Evolutionary conservation across 2,797 vertebrate genomes (phyloP), one percentile per base, ranked within the genome.

Genomic region (Melanotaenia maccullochi): DNA sequence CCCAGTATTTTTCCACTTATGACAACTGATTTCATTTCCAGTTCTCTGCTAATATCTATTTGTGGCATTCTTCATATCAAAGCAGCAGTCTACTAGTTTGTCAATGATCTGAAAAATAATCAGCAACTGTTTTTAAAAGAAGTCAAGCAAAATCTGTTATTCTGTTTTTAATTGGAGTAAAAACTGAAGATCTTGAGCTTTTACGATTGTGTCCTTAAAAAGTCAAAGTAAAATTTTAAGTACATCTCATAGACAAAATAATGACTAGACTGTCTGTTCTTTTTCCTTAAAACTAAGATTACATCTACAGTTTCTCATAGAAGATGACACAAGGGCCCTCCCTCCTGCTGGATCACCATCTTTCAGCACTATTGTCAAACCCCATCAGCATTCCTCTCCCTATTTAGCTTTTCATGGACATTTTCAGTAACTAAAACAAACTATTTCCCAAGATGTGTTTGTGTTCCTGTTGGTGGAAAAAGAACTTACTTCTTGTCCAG

Each of bases 401-500:
- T 47, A 20, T 47, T 47, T 47, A 47, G 44, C 44, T 47, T 47
- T 47, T 47, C 44, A 47, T 47, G 44, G 20, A n/a, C 20, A n/a
- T 47, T 20, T 47, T n/a, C 20, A 6, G 18, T 20, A 7, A 44
- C 20, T 7, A 47, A 47, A 47, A n/a, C 7, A n/a, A 47, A n/a
- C 2, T 3, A 6, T 47, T 9, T 16, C 7, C 44, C 18, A 47
- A 4, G 7, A 13, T 55, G 25, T 28, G 52, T 30, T 55, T 55
- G 52, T 18, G 14, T 55, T 55, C 25, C 25, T 28, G 52, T 18
- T 7, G 25, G 52, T 7, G 11, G 14, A 64, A 54, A 13, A 16
- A 32, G 3, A 65, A 85, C 90, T 91, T 87, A 94, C 93, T 82
- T 89, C 69, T 75, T 5, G 12, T 68, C 72, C 54, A 65, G 44